phyloP scores from a whole-genome alignment of 2,797 vertebrate species.

The Anas capensis region DNA sequence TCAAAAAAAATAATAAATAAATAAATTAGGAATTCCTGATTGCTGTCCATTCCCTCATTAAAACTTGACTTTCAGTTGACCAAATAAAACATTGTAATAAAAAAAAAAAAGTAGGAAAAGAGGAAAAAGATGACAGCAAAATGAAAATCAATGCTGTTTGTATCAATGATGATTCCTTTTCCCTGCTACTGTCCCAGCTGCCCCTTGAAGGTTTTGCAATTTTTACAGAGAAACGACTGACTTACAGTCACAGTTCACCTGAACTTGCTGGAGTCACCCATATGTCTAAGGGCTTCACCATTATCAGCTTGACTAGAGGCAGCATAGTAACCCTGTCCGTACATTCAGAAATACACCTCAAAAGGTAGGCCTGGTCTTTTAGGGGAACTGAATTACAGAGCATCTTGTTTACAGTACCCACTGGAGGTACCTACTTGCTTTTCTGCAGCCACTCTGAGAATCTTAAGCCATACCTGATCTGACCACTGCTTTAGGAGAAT shows the following conservation, averaged over 20 bases:
- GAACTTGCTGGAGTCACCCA: neutral
- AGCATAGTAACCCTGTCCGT: neutral
- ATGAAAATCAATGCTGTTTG: neutral
- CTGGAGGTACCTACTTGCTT: neutral
- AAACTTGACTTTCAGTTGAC: slow-evolving; percentile 11
- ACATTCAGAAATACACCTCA: neutral
- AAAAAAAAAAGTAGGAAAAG: neutral
- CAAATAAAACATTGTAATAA: neutral
- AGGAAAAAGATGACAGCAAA: neutral
- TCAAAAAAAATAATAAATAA: neutral
- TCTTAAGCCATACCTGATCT: neutral
- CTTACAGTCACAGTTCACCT: neutral
- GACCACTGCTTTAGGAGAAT: neutral
- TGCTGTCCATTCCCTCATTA: neutral
- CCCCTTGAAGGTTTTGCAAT: neutral
- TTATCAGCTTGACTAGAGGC: neutral
- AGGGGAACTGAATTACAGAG: neutral
- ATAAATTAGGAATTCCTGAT: neutral
- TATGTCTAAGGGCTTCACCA: neutral
- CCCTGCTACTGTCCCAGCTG: neutral
- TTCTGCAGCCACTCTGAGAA: neutral
- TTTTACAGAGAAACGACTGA: neutral
- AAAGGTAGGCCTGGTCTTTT: neutral
- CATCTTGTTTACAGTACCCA: neutral
- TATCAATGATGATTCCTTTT: neutral